phyloP scores from a whole-genome alignment of 35 echinoderm and acorn worm species.

The Holothuria glaberrima region DNA sequence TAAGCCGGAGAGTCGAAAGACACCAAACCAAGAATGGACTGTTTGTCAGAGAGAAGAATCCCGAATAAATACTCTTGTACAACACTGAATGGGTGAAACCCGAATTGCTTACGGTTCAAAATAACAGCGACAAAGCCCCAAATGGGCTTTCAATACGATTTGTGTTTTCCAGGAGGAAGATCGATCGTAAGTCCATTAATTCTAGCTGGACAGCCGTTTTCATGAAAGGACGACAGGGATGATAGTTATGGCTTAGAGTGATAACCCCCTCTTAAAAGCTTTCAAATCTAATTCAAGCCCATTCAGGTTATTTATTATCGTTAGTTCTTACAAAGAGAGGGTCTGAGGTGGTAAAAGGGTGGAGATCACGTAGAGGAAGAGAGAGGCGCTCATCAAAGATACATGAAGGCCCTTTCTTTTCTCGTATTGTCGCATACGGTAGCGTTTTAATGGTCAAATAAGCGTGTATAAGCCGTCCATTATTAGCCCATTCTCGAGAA shows the following conservation, averaged over 20 bases:
- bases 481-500: slow-evolving; percentile 15
- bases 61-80: background rate
- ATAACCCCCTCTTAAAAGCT: slow-evolving; percentile 33
- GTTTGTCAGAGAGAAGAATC: slow-evolving; percentile 2
- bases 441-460: slow-evolving; percentile 45
- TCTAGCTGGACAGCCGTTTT: slow-evolving; percentile 39
- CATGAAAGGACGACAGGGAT: background rate
- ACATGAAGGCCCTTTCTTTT: slow-evolving; percentile 21
- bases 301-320: background rate
- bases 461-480: slow-evolving; percentile 20
- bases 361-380: background rate
- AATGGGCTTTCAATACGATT: slow-evolving; percentile 30
- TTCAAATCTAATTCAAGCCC: background rate
- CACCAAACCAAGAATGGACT: background rate
- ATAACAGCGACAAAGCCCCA: slow-evolving; percentile 9
- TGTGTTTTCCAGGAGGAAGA: slow-evolving; percentile 4
- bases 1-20: too few relatives aligned
- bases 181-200: slow-evolving; percentile 43
- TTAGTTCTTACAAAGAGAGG: background rate
- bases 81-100: background rate
- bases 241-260: slow-evolving; percentile 37
- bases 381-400: background rate
- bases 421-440: slow-evolving; percentile 13
- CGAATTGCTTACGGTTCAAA: slow-evolving; percentile 2
- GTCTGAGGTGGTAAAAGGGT: background rate